Evolutionary conservation across 2,888 invertebrate species (phyloP).

Genomic region (Teinopalpus imperialis): DNA sequence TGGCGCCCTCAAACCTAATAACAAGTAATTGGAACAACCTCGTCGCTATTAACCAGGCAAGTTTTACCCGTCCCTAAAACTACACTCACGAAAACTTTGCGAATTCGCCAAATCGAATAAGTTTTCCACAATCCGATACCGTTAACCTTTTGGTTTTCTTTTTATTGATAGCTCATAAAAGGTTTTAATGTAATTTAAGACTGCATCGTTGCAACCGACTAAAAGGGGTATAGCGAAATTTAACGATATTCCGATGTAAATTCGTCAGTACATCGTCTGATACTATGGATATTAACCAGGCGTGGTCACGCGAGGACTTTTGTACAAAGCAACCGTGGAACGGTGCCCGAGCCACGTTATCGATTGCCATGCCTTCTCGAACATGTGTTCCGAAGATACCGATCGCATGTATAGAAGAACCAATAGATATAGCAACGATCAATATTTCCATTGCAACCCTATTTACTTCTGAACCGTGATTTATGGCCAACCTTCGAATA

Average conservation of each 20-base stretch:
- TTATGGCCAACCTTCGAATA: slow-evolving; percentile 8
- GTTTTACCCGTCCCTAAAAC: slow-evolving; percentile 2
- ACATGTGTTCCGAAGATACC: slow-evolving; percentile 18
- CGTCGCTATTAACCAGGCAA: slow-evolving; percentile 46
- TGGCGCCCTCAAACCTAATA: slow-evolving; percentile 39
- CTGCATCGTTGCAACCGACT: slow-evolving; percentile 36
- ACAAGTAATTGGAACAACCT: slow-evolving; percentile 49
- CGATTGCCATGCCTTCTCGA: slow-evolving; percentile 21
- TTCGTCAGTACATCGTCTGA: slow-evolving; percentile 41
- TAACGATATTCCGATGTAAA: slow-evolving; percentile 53
- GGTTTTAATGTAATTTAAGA: neutral
- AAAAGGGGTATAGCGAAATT: slow-evolving; percentile 45
- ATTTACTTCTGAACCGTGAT: slow-evolving; percentile 8
- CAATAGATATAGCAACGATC: slow-evolving; percentile 10
- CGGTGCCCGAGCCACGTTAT: slow-evolving; percentile 15
- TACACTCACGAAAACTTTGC: slow-evolving; percentile 10
- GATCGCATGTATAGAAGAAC: slow-evolving; percentile 9
- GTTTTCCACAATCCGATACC: slow-evolving; percentile 1
- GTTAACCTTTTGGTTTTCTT: slow-evolving; percentile 8
- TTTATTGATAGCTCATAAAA: slow-evolving; percentile 16
- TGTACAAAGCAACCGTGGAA: slow-evolving; percentile 30
- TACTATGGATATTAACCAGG: slow-evolving; percentile 39
- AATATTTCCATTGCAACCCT: slow-evolving; percentile 19
- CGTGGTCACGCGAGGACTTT: slow-evolving; percentile 47
- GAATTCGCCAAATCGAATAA: slow-evolving; percentile 11